Evolutionary conservation across 1,140 invertebrate species (phyloP), one percentile per base, ranked within the genome.

Genomic region (Lysiphlebus fabarum): DNA sequence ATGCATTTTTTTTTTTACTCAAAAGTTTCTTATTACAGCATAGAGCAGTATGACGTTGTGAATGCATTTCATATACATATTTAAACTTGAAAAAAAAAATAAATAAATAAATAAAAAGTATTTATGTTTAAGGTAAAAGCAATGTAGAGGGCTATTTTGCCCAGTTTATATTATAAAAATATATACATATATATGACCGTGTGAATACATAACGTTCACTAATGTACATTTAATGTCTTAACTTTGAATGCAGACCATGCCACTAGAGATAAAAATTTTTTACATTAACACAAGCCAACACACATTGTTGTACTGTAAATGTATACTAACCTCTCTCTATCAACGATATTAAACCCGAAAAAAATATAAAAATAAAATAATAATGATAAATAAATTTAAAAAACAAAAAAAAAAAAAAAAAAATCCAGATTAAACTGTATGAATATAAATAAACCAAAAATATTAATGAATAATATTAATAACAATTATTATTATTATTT

Each of bases 141-240:
- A 26, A 26, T 26, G 17, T 26, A 26, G 17, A 26, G 17, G 17
- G 17, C 17, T 26, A 26, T 26, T 26, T 26, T 26, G 17, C 17
- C 17, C 17, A 26, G 17, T 26, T 26, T 26, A 26, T 26, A 26
- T 26, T 26, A 26, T 26, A 26, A 4, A 26, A 26, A 26, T 37
- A 38, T 12, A 26, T 11, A n/a, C 17, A 14, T 41, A 14, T 42
- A 33, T 26, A 12, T 14, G 40, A 54, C 7, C 7, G 17, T 5
- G 34, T 11, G 49, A 10, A 12, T 26, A 38, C 41, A 45, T 57
- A 57, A 55, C 41, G 45, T 53, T 36, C 66, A 65, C 70, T 77
- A 74, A 77, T 76, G 73, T 72, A 71, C 70, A 73, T 77, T 77
- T 77, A 77, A 77, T 75, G 75, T 76, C 73, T 74, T 64, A 74